A percentile compares a stretch with the other conserved stretches of the same genome.
Conservation (phyloP, 2,797 vertebrate species). For the Sebastes aleutianus region DNA sequence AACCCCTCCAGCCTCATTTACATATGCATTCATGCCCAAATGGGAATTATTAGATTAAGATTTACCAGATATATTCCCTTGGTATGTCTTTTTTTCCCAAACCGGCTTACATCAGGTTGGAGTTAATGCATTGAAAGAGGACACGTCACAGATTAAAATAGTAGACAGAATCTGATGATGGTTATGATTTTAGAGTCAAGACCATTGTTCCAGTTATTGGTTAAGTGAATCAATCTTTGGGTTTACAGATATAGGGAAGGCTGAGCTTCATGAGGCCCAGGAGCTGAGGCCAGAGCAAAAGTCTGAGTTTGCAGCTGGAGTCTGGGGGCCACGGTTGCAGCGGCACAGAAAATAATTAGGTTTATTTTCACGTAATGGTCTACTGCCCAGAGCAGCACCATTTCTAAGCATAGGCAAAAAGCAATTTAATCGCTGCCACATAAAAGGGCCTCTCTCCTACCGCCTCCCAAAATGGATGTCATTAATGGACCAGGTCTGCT, state of each 20-base stretch:
- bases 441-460: conserved; percentile 70
- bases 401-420: conserved; percentile 75
- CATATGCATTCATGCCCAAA: conserved; percentile 72
- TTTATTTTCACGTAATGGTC: conserved; percentile 81
- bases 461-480: conserved; percentile 65
- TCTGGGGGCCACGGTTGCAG: conserved; percentile 57
- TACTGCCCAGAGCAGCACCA: conserved; percentile 65
- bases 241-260: conserved; percentile 28
- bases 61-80: conserved; percentile 62
- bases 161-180: conserved; percentile 59
- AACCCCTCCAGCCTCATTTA: conserved; percentile 69
- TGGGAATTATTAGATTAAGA: conserved; percentile 73
- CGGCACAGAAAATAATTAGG: conserved; percentile 77
- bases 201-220: conserved; percentile 59
- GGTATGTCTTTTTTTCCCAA: conserved; percentile 50
- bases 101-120: conserved; percentile 54
- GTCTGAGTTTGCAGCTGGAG: conserved; percentile 55
- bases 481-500: conserved; percentile 74
- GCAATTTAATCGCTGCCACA: conserved; percentile 76
- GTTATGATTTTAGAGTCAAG: conserved; percentile 53
- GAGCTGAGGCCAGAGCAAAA: conserved; percentile 39
- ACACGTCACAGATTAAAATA: conserved; percentile 53
- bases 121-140: conserved; percentile 57
- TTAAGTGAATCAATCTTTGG: conserved; percentile 57
- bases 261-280: conserved; percentile 44